A percentile compares a stretch with the other conserved stretches of the same genome.
These are phyloP conservation scores for Acleris cristana DNA, from an alignment of 2,888 invertebrate species.

Conservation along the genomic window DNA sequence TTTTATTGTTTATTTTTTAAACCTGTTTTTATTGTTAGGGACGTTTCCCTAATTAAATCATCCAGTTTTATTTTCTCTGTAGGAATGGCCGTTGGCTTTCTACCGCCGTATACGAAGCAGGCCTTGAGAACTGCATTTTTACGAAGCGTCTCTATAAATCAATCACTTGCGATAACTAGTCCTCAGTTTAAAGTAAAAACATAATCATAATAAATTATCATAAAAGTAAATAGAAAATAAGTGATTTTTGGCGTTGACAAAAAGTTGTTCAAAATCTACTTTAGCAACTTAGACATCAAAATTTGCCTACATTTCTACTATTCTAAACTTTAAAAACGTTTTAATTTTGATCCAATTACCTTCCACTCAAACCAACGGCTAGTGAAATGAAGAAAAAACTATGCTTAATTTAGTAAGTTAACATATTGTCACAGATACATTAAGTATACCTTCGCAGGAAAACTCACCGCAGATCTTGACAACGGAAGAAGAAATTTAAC, in stretches of 20 bases:
- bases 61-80: slow-evolving; percentile 50
- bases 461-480: not conserved
- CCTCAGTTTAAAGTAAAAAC: slow-evolving; percentile 25
- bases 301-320: no score
- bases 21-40: not conserved
- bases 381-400: no score
- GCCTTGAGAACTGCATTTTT: slow-evolving; percentile 34
- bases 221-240: no score
- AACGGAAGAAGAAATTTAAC: slow-evolving; percentile 16
- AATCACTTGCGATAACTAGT: slow-evolving; percentile 23
- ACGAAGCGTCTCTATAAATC: slow-evolving; percentile 37
- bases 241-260: no score
- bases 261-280: no score
- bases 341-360: no score
- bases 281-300: no score
- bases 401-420: no score
- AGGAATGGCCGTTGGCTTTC: slow-evolving; percentile 32
- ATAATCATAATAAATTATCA: slow-evolving; percentile 4
- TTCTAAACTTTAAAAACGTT: no score
- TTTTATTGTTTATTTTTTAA: not conserved
- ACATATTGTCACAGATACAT: no score
- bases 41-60: slow-evolving; percentile 49
- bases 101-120: slow-evolving; percentile 18
- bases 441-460: no score
- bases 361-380: no score